phyloP scores from a whole-genome alignment of 2,113 vertebrate species.

The Jacana jacana region DNA sequence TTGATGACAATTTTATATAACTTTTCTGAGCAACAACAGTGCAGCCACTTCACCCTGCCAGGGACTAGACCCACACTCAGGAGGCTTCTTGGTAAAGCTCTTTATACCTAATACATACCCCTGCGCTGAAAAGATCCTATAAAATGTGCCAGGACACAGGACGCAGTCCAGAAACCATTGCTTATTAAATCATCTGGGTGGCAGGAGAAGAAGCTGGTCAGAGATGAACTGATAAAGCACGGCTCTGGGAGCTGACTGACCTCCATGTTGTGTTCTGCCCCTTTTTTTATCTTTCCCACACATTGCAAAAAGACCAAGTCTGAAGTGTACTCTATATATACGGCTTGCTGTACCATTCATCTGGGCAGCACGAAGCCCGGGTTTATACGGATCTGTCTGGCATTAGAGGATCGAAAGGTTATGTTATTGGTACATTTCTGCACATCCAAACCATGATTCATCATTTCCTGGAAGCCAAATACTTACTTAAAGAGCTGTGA shows the following conservation, averaged over 20 bases:
- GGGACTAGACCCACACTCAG: background rate
- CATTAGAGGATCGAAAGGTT: constrained; percentile 63
- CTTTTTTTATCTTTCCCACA: constrained; percentile 88
- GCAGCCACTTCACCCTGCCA: background rate
- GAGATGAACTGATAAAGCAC: constrained; percentile 20
- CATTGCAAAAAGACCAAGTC: constrained; percentile 71
- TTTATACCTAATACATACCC: background rate
- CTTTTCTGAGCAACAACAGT: background rate
- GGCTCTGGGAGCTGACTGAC: constrained; percentile 82
- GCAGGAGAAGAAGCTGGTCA: constrained; percentile 39
- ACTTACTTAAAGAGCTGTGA: constrained; percentile 77
- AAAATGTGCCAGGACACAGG: background rate
- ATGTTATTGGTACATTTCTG: constrained; percentile 77
- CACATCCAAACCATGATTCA: constrained; percentile 79
- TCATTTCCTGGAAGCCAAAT: constrained; percentile 76
- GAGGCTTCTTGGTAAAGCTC: background rate
- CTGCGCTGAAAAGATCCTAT: background rate
- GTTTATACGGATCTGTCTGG: constrained; percentile 49
- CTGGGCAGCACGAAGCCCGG: background rate
- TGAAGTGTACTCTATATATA: constrained; percentile 76
- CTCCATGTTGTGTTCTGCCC: constrained; percentile 74
- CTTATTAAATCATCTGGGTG: background rate
- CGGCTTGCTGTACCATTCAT: constrained; percentile 15
- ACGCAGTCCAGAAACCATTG: background rate
- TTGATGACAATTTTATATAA: background rate